A percentile compares a stretch with the other conserved stretches of the same genome.
These are phyloP conservation scores for Pimephales promelas DNA, from an alignment of 2,113 vertebrate genomes.

Conservation along the genomic window DNA sequence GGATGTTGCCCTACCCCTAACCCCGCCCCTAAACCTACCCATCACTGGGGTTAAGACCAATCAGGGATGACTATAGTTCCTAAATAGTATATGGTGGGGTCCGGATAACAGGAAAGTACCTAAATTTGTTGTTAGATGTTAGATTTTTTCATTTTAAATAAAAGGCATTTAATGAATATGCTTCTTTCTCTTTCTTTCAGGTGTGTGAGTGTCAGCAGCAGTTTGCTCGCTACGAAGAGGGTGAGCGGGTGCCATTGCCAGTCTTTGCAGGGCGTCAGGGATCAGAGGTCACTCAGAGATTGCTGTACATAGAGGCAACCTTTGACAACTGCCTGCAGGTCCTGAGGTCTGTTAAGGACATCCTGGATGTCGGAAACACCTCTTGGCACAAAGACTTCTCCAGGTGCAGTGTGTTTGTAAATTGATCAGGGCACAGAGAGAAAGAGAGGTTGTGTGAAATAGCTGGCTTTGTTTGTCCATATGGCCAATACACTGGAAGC, in stretches of 20 bases:
- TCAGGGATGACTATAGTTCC: too few species aligned
- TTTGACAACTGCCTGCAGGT: slow-evolving; percentile 74
- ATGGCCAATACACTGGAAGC: not conserved
- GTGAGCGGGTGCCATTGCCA: slow-evolving; percentile 70
- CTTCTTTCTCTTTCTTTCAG: slow-evolving; percentile 65
- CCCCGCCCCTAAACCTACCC: too few species aligned
- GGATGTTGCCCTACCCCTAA: too few species aligned
- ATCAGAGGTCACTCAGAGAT: slow-evolving; percentile 71
- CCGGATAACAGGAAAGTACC: too few species aligned
- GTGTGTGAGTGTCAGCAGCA: slow-evolving; percentile 86
- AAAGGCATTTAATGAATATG: not conserved
- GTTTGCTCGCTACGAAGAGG: slow-evolving; percentile 77
- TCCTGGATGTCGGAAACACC: slow-evolving; percentile 80
- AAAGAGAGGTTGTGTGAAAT: slow-evolving; percentile 13
- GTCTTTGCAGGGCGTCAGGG: slow-evolving; percentile 77
- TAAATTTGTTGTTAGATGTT: too few species aligned
- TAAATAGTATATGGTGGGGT: too few species aligned
- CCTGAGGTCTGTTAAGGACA: slow-evolving; percentile 68
- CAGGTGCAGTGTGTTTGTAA: slow-evolving; percentile 62
- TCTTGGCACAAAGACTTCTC: slow-evolving; percentile 81
- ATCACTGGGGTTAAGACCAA: too few species aligned
- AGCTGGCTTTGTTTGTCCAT: not conserved
- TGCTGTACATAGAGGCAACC: slow-evolving; percentile 77
- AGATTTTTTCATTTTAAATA: not conserved
- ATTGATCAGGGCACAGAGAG: slow-evolving; percentile 1